These are phyloP conservation scores for Lithophane socia DNA, from an alignment of 2,888 invertebrate species.

Conservation along the genomic window DNA sequence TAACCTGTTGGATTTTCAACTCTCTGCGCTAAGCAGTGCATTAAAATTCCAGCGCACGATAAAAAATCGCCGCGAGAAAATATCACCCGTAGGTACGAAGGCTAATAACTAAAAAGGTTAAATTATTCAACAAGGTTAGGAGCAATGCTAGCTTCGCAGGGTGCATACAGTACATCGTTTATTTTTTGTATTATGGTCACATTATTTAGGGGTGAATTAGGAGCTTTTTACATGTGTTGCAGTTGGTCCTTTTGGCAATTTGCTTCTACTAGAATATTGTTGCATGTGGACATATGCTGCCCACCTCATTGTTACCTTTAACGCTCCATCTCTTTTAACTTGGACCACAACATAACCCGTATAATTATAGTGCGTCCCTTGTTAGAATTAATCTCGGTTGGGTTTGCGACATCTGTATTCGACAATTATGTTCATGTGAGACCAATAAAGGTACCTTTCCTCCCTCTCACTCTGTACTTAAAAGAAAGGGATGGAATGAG, in stretches of 20 bases:
- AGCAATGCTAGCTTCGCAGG: too few species aligned
- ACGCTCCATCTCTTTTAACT: conserved; percentile 46
- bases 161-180: not conserved
- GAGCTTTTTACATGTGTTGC: not conserved
- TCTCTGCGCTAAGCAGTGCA: too few species aligned
- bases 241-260: not conserved
- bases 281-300: too few species aligned
- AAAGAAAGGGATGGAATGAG: conserved; percentile 59
- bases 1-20: too few species aligned
- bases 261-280: not conserved
- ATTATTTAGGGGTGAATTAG: not conserved
- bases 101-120: not conserved
- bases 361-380: conserved; percentile 87
- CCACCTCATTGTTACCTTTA: not conserved
- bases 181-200: not conserved
- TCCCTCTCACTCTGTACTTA: conserved; percentile 57
- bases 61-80: too few species aligned
- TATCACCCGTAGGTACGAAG: too few species aligned
- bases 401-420: conserved; percentile 87
- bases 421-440: conserved; percentile 88
- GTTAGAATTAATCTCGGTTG: conserved; percentile 88
- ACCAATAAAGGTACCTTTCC: conserved; percentile 67
- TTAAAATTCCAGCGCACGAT: too few species aligned
- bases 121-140: not conserved
- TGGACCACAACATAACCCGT: conserved; percentile 73